Evolutionary conservation across 2,888 invertebrate genomes (phyloP).

Genomic region (Nomada ferruginata): DNA sequence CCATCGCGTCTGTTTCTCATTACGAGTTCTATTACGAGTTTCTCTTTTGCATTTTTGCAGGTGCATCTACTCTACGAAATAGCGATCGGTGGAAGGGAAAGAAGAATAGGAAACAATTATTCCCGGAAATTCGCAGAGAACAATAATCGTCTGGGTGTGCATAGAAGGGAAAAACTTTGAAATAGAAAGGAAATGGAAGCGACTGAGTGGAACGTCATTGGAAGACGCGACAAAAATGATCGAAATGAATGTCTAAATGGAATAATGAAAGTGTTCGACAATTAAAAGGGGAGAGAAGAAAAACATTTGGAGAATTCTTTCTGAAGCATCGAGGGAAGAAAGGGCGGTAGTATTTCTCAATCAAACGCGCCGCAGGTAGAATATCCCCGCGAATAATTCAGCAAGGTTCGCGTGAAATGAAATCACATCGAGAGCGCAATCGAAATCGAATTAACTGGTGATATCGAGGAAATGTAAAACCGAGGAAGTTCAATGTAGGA

Average conservation of each 20-base stretch:
- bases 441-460: background rate
- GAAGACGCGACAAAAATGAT: constrained; percentile 11
- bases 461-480: background rate
- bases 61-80: too few species aligned
- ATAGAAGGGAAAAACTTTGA: background rate
- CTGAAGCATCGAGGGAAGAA: background rate
- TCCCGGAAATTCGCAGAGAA: background rate
- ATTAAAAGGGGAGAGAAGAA: constrained; percentile 9
- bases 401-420: background rate
- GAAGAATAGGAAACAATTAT: background rate
- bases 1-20: background rate
- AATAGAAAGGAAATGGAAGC: constrained; percentile 52
- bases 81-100: background rate
- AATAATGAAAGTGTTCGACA: constrained; percentile 1
- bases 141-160: background rate
- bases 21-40: background rate
- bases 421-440: background rate
- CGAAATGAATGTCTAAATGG: constrained; percentile 6
- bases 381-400: background rate
- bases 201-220: constrained; percentile 46
- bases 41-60: constrained; percentile 8
- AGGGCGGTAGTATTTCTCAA: background rate
- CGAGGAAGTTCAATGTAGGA: background rate
- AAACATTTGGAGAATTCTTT: too few species aligned
- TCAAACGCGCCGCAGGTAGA: background rate